Evolutionary conservation across 2,888 invertebrate species (phyloP).

Genomic region (Netelia virgata): DNA sequence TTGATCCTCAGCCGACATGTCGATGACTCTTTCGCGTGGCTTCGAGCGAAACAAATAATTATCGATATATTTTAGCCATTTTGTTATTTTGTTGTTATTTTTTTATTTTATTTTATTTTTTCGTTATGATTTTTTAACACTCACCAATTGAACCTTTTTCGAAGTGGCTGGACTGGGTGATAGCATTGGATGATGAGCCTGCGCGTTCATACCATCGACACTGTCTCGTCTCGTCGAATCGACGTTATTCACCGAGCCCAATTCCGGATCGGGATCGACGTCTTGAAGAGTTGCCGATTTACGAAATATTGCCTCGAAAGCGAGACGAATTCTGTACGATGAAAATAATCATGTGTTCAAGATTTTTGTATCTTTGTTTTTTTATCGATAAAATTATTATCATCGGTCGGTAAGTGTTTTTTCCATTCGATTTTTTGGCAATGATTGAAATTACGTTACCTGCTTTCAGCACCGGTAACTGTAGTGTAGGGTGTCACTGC

Average conservation of each 20-base stretch:
- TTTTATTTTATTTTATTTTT: too few relatives aligned
- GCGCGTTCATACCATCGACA: slow-evolving; percentile 84
- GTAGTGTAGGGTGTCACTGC: slow-evolving; percentile 90
- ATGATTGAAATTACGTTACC: slow-evolving; percentile 82
- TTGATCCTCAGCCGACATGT: slow-evolving; percentile 97
- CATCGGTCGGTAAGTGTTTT: not conserved
- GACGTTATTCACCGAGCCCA: slow-evolving; percentile 84
- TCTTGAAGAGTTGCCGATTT: slow-evolving; percentile 95
- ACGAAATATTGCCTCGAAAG: slow-evolving; percentile 96
- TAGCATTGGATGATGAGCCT: slow-evolving; percentile 86
- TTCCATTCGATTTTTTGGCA: not conserved
- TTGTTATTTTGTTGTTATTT: slow-evolving; percentile 15
- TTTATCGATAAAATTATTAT: not conserved
- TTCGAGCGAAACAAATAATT: slow-evolving; percentile 80
- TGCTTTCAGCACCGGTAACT: slow-evolving; percentile 94
- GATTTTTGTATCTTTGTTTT: not conserved
- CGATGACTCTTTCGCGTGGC: slow-evolving; percentile 95
- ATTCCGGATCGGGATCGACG: slow-evolving; percentile 89
- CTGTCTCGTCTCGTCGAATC: slow-evolving; percentile 79
- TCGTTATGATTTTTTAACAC: slow-evolving; percentile 72
- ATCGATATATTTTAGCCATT: not conserved
- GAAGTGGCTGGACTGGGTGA: slow-evolving; percentile 90
- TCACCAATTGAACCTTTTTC: slow-evolving; percentile 95
- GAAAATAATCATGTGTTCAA: not conserved
- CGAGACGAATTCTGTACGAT: slow-evolving; percentile 90